phyloP scores from a whole-genome alignment of 2,113 vertebrate genomes.

The Peromyscus californicus region DNA sequence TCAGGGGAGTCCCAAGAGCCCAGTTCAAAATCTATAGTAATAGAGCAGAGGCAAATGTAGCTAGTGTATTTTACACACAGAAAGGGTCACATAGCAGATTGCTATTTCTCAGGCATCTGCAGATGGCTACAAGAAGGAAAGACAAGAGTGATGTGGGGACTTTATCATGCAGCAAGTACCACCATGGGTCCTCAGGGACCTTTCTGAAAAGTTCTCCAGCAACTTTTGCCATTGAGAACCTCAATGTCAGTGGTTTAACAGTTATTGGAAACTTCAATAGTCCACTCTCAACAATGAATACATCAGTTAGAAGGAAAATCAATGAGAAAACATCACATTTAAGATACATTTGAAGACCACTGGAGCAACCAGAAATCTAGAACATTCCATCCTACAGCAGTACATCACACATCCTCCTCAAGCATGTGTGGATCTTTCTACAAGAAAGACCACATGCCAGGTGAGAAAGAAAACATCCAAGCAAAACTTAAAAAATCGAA shows the following conservation, averaged over 20 bases:
- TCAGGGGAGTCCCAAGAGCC: background rate
- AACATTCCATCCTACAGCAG: background rate
- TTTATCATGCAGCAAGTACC: background rate
- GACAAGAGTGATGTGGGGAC: background rate
- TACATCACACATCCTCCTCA: background rate
- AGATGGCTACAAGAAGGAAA: background rate
- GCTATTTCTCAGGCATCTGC: background rate
- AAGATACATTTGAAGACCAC: background rate
- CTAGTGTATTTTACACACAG: background rate
- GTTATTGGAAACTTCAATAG: background rate
- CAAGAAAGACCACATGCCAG: background rate
- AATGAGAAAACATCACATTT: background rate
- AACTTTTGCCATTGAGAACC: background rate
- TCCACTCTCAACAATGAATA: background rate
- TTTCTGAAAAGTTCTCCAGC: background rate
- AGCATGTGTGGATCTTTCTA: background rate
- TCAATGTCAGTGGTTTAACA: background rate
- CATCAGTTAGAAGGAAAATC: background rate
- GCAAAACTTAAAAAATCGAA: background rate
- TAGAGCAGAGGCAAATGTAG: background rate
- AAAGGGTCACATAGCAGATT: background rate
- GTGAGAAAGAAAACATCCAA: background rate
- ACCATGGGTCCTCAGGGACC: too few relatives aligned
- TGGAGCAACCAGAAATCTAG: background rate
- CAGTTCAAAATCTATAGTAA: background rate